These are phyloP conservation scores for Porites divaricata DNA, from an alignment of 92 coral and sea anemone species.

Conservation along the genomic window DNA sequence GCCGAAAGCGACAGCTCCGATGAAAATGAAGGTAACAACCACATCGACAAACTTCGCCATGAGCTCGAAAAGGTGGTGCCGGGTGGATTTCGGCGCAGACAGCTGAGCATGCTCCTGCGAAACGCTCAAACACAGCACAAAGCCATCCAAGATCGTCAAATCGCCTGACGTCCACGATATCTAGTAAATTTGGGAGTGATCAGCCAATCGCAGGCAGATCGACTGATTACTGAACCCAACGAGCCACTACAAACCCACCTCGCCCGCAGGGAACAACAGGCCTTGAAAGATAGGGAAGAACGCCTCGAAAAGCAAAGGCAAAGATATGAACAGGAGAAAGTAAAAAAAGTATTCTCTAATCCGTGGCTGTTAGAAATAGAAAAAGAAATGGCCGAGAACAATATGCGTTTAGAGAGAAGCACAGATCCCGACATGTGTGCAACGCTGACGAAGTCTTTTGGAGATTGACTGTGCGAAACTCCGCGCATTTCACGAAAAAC, in stretches of 20 bases:
- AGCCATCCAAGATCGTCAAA: neutral
- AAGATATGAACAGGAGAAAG: neutral
- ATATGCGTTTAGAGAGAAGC: neutral
- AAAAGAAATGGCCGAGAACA: neutral
- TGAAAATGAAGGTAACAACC: too few relatives aligned
- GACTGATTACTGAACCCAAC: neutral
- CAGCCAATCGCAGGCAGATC: too few relatives aligned
- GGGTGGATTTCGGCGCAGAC: neutral
- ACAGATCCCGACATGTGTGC: neutral
- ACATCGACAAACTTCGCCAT: neutral
- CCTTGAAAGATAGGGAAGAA: neutral
- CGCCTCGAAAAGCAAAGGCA: neutral
- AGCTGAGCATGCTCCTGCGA: neutral
- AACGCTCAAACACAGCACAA: too few relatives aligned
- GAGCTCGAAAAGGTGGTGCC: neutral
- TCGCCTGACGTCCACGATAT: neutral
- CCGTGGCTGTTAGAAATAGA: neutral
- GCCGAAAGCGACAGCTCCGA: too few relatives aligned
- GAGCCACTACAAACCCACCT: neutral
- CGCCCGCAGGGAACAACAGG: neutral
- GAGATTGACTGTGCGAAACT: constrained; percentile 13
- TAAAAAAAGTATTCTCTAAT: neutral
- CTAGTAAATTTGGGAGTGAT: neutral
- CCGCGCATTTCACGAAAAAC: neutral
- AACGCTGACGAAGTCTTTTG: neutral